Evolutionary conservation across 2,113 vertebrate species (phyloP).

Genomic region (Coregonus clupeaformis): DNA sequence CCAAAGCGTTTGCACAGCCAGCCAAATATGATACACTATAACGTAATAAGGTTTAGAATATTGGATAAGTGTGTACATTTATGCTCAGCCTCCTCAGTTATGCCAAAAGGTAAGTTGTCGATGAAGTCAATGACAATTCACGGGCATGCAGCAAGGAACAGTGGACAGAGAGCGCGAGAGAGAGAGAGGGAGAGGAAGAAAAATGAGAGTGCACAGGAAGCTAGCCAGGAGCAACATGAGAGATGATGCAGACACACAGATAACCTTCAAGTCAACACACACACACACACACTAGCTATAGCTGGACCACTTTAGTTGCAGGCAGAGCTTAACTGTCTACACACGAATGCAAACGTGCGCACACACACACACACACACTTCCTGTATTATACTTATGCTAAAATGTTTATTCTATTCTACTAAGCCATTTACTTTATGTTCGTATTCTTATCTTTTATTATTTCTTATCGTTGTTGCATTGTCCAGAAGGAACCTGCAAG

Average conservation of each 20-base stretch:
- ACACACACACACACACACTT: no score
- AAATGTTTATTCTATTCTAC: no score
- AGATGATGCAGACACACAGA: conserved; percentile 9
- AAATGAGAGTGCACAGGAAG: neutral
- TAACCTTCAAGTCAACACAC: conserved; percentile 36
- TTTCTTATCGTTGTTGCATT: no score
- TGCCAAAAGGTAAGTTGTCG: conserved; percentile 4
- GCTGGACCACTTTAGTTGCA: neutral
- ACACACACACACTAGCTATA: conserved; percentile 23
- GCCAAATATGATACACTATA: neutral
- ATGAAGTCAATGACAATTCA: conserved; percentile 4
- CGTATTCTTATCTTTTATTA: no score
- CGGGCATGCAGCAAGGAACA: neutral
- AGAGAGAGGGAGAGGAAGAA: neutral
- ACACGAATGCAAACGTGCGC: no score
- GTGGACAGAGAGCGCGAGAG: neutral
- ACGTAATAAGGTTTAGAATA: conserved; percentile 9
- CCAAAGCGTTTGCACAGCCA: conserved; percentile 5
- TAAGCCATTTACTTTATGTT: no score
- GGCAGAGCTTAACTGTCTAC: neutral
- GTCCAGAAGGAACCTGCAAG: no score
- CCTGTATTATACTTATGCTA: no score
- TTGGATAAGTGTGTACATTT: conserved; percentile 29
- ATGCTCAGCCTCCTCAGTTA: conserved; percentile 1
- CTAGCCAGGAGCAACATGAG: conserved; percentile 2